Conservation (phyloP, 1,140 invertebrate species). For the Drosophila sp. region DNA sequence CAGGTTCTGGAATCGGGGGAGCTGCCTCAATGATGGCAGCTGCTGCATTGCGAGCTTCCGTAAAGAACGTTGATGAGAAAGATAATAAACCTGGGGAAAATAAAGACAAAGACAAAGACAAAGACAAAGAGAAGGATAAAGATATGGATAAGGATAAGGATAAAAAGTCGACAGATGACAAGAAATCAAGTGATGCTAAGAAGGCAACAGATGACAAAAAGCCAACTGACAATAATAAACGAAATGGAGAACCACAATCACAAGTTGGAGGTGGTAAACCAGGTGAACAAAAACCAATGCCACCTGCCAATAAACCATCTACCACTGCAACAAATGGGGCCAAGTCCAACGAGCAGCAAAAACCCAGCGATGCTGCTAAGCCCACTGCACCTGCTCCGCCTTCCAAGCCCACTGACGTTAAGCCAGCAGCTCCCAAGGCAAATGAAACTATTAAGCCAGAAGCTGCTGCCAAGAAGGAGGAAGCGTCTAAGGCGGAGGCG, state of each 20-base stretch:
- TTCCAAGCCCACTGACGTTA: conserved; percentile 64
- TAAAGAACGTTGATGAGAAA: conserved; percentile 70
- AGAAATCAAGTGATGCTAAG: conserved; percentile 41
- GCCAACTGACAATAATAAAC: conserved; percentile 34
- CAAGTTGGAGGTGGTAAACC: conserved; percentile 38
- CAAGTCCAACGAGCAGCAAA: conserved; percentile 34
- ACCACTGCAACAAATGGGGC: conserved; percentile 26
- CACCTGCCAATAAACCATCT: conserved; percentile 52
- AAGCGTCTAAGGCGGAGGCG: conserved; percentile 63
- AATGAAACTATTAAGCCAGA: conserved; percentile 69
- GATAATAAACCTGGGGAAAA: too few species aligned
- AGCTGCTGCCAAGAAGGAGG: conserved; percentile 76
- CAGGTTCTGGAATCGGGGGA: background rate
- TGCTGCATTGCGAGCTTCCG: conserved; percentile 61
- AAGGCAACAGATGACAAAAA: conserved; percentile 58
- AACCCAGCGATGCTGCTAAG: conserved; percentile 57
- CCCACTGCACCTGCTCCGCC: conserved; percentile 77
- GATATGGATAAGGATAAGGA: conserved; percentile 45
- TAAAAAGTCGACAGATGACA: conserved; percentile 26
- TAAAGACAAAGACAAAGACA: too few species aligned
- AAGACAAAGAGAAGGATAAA: too few species aligned
- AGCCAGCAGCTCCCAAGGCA: conserved; percentile 70
- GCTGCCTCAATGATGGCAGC: conserved; percentile 58
- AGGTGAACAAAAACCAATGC: conserved; percentile 52
- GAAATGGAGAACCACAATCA: conserved; percentile 8